A percentile compares a stretch with the other conserved stretches of the same genome.
These are phyloP conservation scores for Reticulitermes lucifugus DNA, from an alignment of 2,888 invertebrate species.

Conservation along the genomic window DNA sequence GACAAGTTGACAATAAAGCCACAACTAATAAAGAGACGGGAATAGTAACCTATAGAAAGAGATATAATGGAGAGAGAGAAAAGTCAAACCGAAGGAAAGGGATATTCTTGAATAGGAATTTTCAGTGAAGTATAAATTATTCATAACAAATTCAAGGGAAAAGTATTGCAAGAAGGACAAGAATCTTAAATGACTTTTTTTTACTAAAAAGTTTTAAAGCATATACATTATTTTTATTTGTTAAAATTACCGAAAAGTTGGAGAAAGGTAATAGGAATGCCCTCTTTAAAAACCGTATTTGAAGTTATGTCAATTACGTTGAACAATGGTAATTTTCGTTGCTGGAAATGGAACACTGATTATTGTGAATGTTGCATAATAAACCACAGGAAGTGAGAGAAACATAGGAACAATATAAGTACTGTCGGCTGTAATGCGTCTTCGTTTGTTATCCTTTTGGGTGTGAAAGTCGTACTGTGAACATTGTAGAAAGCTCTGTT, in stretches of 20 bases:
- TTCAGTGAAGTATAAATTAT: not conserved
- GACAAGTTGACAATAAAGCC: slow-evolving; percentile 9
- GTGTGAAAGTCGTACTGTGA: not conserved
- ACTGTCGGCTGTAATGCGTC: not conserved
- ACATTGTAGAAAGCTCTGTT: not conserved
- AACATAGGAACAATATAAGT: not conserved
- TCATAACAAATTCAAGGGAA: not conserved
- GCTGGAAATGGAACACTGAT: not conserved
- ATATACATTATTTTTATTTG: not conserved
- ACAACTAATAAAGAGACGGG: not conserved
- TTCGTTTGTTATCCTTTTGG: not conserved
- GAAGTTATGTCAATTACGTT: not conserved
- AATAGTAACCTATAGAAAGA: not conserved
- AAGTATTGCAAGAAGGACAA: not conserved
- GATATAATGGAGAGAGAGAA: not conserved
- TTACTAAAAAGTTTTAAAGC: not conserved
- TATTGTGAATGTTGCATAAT: not conserved
- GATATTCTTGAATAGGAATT: not conserved
- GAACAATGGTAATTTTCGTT: not conserved
- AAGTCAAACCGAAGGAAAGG: not conserved
- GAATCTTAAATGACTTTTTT: not conserved
- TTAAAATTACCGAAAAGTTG: no score
- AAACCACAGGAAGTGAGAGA: not conserved
- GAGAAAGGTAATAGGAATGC: not conserved
- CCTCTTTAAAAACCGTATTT: not conserved